Conservation (phyloP, 2,113 vertebrate species). For the Clarias macrocephalus region DNA sequence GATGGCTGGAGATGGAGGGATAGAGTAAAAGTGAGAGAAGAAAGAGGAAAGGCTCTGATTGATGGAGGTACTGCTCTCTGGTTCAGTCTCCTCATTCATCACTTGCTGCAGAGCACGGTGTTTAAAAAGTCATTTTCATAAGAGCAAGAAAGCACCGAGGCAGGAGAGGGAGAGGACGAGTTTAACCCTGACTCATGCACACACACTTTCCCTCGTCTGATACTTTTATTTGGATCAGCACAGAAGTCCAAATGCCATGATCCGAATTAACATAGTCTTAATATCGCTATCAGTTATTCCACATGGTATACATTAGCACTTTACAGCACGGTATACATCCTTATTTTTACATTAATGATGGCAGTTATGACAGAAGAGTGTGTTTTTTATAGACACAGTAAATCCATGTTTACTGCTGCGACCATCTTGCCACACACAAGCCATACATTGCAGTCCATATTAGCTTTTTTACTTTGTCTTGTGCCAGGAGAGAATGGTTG, state of each 20-base stretch:
- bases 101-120: slow-evolving; percentile 38
- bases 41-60: slow-evolving; percentile 18
- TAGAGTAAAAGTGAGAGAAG: slow-evolving; percentile 18
- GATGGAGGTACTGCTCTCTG: slow-evolving; percentile 39
- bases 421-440: background rate
- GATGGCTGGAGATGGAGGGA: slow-evolving; percentile 21
- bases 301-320: background rate
- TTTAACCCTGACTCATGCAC: background rate
- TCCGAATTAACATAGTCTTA: slow-evolving; percentile 6
- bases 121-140: slow-evolving; percentile 61
- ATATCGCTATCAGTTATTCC: background rate
- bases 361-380: background rate
- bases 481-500: slow-evolving; percentile 14
- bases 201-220: background rate
- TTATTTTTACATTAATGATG: slow-evolving; percentile 2
- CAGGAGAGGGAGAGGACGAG: slow-evolving; percentile 14
- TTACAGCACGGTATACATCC: background rate
- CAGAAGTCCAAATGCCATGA: background rate
- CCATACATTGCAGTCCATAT: slow-evolving; percentile 20
- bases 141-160: slow-evolving; percentile 29
- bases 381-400: background rate
- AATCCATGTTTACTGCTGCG: background rate
- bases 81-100: slow-evolving; percentile 50
- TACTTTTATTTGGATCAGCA: slow-evolving; percentile 3
- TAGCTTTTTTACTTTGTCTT: slow-evolving; percentile 36